phyloP scores from a whole-genome alignment of 2,113 vertebrate species.

The Bostrychus sinensis region DNA sequence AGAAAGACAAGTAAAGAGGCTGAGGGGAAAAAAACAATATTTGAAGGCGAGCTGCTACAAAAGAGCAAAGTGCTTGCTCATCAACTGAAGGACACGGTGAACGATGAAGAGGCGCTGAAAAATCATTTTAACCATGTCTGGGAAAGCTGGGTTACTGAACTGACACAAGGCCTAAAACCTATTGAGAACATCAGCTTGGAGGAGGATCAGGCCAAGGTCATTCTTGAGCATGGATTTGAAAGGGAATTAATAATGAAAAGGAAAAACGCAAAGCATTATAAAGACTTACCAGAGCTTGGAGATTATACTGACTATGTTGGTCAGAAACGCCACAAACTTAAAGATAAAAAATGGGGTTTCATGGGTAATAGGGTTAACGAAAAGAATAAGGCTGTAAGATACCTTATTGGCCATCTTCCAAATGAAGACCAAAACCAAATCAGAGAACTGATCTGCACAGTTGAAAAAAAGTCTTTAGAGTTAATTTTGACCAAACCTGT shows the following conservation, averaged over 20 bases:
- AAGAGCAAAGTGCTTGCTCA: conserved; percentile 51
- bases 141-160: conserved; percentile 11
- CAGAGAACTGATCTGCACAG: no score
- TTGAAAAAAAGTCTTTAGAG: not conserved
- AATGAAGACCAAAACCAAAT: not conserved
- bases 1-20: not conserved
- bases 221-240: not conserved
- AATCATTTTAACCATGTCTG: conserved; percentile 24
- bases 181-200: conserved; percentile 24
- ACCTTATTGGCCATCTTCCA: not conserved
- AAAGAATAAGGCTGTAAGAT: no score
- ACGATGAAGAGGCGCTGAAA: conserved; percentile 24
- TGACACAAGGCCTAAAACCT: conserved; percentile 22
- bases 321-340: not conserved
- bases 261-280: accelerated
- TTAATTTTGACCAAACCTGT: conserved; percentile 21
- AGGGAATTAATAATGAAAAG: not conserved
- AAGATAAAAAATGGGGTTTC: not conserved
- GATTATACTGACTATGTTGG: conserved; percentile 18
- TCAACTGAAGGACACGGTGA: conserved; percentile 6
- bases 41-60: conserved; percentile 19
- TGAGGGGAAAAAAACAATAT: not conserved
- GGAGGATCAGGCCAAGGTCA: not conserved
- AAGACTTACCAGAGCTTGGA: not conserved
- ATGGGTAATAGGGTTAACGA: no score